Evolutionary conservation across 1,140 invertebrate genomes (phyloP), one percentile per base, ranked within the genome.

Genomic region (Zaprionus taronus): DNA sequence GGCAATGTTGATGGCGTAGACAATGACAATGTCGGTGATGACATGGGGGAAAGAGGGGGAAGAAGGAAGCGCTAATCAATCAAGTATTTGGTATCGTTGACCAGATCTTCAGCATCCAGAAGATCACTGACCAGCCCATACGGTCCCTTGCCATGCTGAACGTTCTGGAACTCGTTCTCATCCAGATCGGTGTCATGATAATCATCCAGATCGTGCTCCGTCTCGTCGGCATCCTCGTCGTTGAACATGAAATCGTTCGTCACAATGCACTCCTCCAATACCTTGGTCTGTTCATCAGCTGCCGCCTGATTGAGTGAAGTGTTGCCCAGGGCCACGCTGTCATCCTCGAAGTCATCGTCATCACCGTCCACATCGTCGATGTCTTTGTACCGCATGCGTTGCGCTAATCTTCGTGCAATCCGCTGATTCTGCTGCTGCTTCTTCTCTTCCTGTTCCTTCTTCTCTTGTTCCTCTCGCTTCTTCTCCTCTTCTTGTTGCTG

Each of bases 161-260:
- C 83, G 14, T 44, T 66, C 47, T 73, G 78, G 4, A 84, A 89
- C 17, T 62, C 74, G 9, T 58, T 79, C 5, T 81, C 79, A 7
- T 73, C 66, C 51, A 81, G 47, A 44, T 80, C 80, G 1, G 60
- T 22, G 61, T 80, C 79, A 24, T 76, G 55, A n/a, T 72, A 78
- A 17, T 72, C 72, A 2, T 68, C 57, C 24, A 67, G 17, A 5
- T 80, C 64, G 5, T 81, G 79, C 5, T 64, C 76, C 5, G 62
- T 24, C 5, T 69, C 57, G 7, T 76, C 69, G 15, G 28, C 55
- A 20, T 70, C 64, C 14, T 89, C 79, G 26, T 87, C 81, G 60
- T 87, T 81, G 14, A 90, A 83, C 84, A 92, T 91, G 6, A 89
- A 89, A 66, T 92, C 91, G 49, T 84, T 83, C 7, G 81, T 80